A percentile compares a stretch with the other conserved stretches of the same genome.
These are phyloP conservation scores for Lasioglossum baleicum DNA, from an alignment of 1,140 invertebrate species.

Conservation along the genomic window DNA sequence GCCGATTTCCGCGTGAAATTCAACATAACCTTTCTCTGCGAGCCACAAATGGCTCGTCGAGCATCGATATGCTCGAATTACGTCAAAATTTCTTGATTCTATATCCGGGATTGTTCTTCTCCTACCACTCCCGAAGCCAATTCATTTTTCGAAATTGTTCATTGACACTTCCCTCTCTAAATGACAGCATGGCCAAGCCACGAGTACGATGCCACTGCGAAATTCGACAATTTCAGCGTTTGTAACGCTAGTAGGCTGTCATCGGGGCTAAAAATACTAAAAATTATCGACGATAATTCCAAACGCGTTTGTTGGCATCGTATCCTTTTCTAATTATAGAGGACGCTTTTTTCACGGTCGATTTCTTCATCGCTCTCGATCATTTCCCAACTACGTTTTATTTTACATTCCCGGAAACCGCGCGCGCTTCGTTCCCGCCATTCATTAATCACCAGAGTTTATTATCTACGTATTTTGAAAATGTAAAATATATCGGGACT, in stretches of 20 bases:
- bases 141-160: background rate
- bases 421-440: too few species aligned
- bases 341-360: constrained; percentile 19
- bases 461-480: too few species aligned
- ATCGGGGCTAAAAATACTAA: constrained; percentile 29
- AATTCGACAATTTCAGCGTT: constrained; percentile 1
- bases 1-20: constrained; percentile 32
- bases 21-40: constrained; percentile 27
- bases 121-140: background rate
- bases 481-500: too few species aligned
- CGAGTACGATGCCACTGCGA: background rate
- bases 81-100: background rate
- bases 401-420: too few species aligned
- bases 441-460: too few species aligned
- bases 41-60: too few species aligned
- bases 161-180: background rate
- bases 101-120: too few species aligned
- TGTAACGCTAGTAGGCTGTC: constrained; percentile 25
- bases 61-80: background rate
- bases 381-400: constrained; percentile 1
- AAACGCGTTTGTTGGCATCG: constrained; percentile 18
- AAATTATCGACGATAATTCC: constrained; percentile 30
- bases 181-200: background rate
- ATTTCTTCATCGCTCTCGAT: constrained; percentile 29
- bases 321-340: constrained; percentile 26